These are phyloP conservation scores for Cheilinus undulatus DNA, from an alignment of 2,113 vertebrate species.

Conservation along the genomic window DNA sequence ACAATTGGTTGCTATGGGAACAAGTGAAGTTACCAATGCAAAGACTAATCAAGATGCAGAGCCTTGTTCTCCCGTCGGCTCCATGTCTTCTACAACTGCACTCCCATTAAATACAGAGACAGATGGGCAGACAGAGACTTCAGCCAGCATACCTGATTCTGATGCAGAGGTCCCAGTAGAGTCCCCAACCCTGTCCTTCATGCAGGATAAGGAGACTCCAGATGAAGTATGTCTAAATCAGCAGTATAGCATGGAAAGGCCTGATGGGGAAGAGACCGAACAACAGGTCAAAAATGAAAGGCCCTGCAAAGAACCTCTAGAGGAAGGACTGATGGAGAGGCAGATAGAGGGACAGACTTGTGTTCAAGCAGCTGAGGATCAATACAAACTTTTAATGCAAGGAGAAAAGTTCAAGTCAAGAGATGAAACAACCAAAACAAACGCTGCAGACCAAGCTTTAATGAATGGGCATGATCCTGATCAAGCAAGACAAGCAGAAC, in stretches of 20 bases:
- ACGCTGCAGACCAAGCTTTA: not conserved
- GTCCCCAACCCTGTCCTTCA: not conserved
- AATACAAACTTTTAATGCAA: not conserved
- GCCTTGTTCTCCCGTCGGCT: not conserved
- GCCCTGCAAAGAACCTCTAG: not conserved
- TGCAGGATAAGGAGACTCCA: not conserved
- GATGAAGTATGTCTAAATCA: not conserved
- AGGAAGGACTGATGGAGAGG: not conserved
- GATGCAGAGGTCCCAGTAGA: not conserved
- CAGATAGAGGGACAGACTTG: not conserved
- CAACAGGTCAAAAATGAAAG: not conserved
- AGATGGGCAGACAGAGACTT: not conserved
- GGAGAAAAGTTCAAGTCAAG: conserved; percentile 2
- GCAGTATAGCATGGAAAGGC: not conserved
- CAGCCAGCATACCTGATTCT: not conserved
- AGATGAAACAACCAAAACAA: not conserved
- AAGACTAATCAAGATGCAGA: not conserved
- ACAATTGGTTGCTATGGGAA: not conserved
- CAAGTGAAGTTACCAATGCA: not conserved
- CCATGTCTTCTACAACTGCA: not conserved
- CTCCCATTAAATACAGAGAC: not conserved
- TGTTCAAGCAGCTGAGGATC: not conserved
- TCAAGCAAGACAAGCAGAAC: not conserved
- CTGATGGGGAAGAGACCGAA: not conserved
- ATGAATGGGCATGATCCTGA: not conserved